Evolutionary conservation across 2,888 invertebrate species (phyloP).

Genomic region (Pyrrhosoma nymphula): DNA sequence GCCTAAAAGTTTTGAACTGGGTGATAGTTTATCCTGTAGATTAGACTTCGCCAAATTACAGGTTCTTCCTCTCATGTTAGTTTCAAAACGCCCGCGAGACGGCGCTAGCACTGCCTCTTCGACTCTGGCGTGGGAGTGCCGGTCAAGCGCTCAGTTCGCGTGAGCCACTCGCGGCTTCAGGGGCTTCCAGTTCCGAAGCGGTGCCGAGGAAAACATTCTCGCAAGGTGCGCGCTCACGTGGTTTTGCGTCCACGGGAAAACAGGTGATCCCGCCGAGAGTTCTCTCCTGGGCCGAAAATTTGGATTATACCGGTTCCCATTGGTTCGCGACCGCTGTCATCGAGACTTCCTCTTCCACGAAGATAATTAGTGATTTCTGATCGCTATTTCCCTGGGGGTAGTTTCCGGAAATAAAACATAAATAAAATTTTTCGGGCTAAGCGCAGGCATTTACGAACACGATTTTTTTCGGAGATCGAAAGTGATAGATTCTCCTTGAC

Average conservation of each 20-base stretch:
- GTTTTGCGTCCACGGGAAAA: neutral
- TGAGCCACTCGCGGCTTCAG: constrained; percentile 5
- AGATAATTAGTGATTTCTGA: neutral
- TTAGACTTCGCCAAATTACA: neutral
- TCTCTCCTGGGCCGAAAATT: neutral
- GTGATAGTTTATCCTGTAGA: neutral
- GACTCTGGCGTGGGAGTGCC: neutral
- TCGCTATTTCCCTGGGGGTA: neutral
- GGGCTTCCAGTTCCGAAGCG: constrained; percentile 7
- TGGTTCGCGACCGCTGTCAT: neutral
- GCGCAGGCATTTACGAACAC: neutral
- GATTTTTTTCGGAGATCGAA: neutral
- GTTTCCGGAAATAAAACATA: neutral
- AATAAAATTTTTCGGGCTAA: neutral
- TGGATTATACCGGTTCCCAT: neutral
- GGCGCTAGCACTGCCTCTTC: constrained; percentile 12
- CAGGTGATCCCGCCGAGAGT: neutral
- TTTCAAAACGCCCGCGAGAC: constrained; percentile 24
- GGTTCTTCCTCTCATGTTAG: neutral
- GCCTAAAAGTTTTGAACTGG: no score
- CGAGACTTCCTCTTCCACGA: neutral
- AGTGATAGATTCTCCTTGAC: neutral
- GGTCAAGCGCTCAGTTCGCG: neutral
- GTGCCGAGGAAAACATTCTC: neutral
- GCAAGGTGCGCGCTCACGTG: neutral